Percentiles rank a stretch among this genome's conserved stretches.
phyloP scores from a whole-genome alignment of 2,113 vertebrate genomes.

The Columba janthina region DNA sequence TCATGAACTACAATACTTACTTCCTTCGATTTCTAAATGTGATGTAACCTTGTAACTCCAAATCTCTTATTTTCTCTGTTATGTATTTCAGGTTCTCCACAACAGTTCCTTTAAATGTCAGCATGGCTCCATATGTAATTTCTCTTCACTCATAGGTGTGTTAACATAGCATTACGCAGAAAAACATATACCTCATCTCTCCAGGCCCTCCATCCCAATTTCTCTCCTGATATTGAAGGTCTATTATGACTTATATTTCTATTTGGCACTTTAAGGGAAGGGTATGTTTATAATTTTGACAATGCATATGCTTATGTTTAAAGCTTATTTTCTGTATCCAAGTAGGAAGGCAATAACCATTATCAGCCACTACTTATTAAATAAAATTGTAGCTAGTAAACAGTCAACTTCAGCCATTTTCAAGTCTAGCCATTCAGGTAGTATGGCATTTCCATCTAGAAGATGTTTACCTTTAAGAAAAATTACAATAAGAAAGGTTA shows the following conservation, averaged over 20 bases:
- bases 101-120: neutral
- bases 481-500: neutral
- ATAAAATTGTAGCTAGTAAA: conserved; percentile 45
- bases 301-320: conserved; percentile 5
- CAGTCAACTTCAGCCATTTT: conserved; percentile 9
- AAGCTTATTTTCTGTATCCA: conserved; percentile 25
- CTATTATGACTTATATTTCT: neutral
- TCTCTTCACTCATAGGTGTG: neutral
- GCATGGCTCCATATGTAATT: neutral
- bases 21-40: neutral
- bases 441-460: neutral
- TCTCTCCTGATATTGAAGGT: neutral
- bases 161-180: neutral
- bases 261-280: neutral
- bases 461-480: conserved; percentile 13
- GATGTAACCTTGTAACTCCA: neutral
- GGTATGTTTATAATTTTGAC: conserved; percentile 22
- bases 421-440: neutral
- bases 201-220: neutral
- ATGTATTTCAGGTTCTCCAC: neutral
- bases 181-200: neutral
- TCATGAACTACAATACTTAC: neutral
- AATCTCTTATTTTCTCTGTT: neutral
- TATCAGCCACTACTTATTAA: conserved; percentile 39
- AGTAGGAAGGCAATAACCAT: conserved; percentile 26